phyloP scores from a whole-genome alignment of 2,113 vertebrate genomes.

The Proteles cristata region DNA sequence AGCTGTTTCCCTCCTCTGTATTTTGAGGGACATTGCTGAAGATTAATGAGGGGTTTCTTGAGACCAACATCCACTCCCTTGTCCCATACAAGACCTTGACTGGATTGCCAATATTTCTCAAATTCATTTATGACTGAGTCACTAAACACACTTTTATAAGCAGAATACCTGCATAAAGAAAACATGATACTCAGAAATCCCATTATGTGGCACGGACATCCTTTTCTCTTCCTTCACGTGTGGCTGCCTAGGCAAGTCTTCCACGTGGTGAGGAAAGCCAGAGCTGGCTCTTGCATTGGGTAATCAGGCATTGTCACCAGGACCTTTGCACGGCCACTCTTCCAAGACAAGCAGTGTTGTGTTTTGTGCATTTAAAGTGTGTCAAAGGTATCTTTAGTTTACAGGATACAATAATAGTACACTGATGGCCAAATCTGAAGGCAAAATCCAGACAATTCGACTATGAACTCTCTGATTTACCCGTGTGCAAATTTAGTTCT shows the following conservation, averaged over 20 bases:
- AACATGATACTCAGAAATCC: not conserved
- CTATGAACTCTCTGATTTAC: not conserved
- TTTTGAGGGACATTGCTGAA: not conserved
- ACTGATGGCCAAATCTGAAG: not conserved
- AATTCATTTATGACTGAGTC: not conserved
- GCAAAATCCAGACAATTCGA: not conserved
- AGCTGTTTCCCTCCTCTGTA: not conserved
- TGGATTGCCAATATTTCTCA: not conserved
- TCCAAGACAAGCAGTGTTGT: too few relatives aligned
- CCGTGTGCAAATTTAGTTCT: not conserved
- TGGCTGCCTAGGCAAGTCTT: not conserved
- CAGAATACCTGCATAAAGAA: not conserved
- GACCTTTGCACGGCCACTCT: not conserved
- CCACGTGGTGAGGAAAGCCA: accelerated
- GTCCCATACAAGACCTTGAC: not conserved
- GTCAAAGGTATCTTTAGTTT: not conserved
- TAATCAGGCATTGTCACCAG: not conserved
- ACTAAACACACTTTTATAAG: not conserved
- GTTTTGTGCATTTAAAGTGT: not conserved
- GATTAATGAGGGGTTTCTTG: not conserved
- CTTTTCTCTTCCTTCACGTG: not conserved
- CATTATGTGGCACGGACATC: too few relatives aligned
- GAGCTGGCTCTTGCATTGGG: not conserved
- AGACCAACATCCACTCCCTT: not conserved
- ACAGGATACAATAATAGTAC: not conserved